Evolutionary conservation across 2,797 vertebrate species (phyloP).

Genomic region (Oophaga sylvatica): DNA sequence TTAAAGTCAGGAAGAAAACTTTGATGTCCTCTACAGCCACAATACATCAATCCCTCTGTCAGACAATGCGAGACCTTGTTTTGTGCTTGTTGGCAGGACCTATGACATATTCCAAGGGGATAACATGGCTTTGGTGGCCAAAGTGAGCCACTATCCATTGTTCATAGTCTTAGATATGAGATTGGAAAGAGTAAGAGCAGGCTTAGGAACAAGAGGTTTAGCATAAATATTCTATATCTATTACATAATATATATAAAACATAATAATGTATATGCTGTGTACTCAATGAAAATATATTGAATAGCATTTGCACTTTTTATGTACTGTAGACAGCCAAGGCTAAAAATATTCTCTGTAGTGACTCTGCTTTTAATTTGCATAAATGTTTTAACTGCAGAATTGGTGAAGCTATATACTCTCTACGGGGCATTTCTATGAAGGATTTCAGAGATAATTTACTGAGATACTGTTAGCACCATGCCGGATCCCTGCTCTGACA

Average conservation of each 20-base stretch:
- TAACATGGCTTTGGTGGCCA: background rate
- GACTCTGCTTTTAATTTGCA: background rate
- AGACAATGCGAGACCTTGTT: conserved; percentile 45
- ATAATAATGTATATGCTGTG: background rate
- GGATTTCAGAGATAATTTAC: background rate
- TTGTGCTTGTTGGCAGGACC: conserved; percentile 7
- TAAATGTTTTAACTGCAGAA: background rate
- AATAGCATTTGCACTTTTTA: background rate
- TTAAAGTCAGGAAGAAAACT: conserved; percentile 48
- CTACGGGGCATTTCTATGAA: background rate
- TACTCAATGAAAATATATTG: background rate
- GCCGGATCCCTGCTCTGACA: no score
- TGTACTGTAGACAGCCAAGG: background rate
- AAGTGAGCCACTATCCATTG: background rate
- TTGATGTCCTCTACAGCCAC: conserved; percentile 45
- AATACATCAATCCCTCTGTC: conserved; percentile 51
- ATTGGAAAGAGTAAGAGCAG: no score
- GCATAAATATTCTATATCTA: background rate
- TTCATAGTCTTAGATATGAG: background rate
- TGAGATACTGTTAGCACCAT: no score
- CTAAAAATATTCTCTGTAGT: background rate
- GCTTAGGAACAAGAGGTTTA: background rate
- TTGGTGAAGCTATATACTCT: background rate
- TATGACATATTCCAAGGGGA: conserved; percentile 5
- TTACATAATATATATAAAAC: no score